Conservation (phyloP, 2,113 vertebrate species). For the Nothocercus nigrocapillus region DNA sequence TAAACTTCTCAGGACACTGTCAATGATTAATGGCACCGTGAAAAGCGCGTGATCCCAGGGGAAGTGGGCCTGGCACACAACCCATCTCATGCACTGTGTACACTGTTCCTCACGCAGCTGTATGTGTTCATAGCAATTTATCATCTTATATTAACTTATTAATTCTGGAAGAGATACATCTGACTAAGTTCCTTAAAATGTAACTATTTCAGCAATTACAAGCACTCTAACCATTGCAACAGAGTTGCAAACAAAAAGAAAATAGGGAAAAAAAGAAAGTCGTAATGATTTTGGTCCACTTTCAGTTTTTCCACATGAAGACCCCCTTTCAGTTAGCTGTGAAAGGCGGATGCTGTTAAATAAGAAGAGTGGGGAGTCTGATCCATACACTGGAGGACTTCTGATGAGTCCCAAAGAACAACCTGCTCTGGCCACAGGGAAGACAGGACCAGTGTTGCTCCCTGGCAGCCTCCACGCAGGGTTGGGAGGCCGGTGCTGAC, state of each 20-base stretch:
- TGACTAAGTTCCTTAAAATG: not conserved
- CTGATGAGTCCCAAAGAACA: not conserved
- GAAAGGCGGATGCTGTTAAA: conserved; percentile 30
- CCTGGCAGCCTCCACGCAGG: fast-evolving
- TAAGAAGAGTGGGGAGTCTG: not conserved
- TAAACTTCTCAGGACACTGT: conserved; percentile 18
- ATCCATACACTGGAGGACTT: not conserved
- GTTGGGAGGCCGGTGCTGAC: not conserved
- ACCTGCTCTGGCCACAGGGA: not conserved
- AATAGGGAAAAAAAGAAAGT: not conserved
- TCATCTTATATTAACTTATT: conserved; percentile 3
- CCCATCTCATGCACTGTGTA: not conserved
- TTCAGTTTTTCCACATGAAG: conserved; percentile 52
- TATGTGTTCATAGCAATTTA: not conserved
- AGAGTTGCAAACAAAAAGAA: not conserved
- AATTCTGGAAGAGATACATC: not conserved
- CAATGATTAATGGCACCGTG: conserved; percentile 31
- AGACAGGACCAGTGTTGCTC: not conserved
- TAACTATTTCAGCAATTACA: not conserved
- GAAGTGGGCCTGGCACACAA: conserved; percentile 42
- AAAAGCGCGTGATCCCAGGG: conserved; percentile 34
- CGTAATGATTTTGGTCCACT: conserved; percentile 22
- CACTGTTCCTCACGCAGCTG: not conserved
- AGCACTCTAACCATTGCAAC: not conserved
- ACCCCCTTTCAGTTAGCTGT: conserved; percentile 28